Conservation (phyloP, 2,888 invertebrate genomes). For the Tillus elongatus region DNA sequence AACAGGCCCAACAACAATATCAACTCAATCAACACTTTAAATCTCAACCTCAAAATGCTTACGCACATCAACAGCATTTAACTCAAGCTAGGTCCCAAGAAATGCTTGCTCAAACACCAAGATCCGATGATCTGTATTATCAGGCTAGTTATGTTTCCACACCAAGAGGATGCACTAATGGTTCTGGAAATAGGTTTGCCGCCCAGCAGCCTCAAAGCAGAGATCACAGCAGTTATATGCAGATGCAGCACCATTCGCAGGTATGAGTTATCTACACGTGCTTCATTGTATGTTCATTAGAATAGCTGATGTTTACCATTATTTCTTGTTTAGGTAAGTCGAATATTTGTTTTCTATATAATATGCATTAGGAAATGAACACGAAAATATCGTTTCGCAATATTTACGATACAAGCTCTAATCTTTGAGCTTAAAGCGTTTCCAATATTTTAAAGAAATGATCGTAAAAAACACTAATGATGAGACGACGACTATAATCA, state of each 20-base stretch:
- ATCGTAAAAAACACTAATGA: no score
- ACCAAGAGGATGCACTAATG: not conserved
- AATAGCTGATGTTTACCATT: no score
- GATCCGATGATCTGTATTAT: conserved; percentile 15
- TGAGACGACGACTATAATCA: no score
- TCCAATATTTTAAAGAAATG: no score
- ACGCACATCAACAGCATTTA: conserved; percentile 30
- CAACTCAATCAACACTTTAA: conserved; percentile 33
- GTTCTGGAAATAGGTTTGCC: not conserved
- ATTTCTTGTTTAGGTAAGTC: no score
- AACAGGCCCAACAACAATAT: conserved; percentile 32
- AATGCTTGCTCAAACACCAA: conserved; percentile 11
- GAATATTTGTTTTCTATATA: no score
- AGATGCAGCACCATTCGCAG: conserved; percentile 19
- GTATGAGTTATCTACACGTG: conserved; percentile 11
- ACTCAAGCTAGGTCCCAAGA: conserved; percentile 47
- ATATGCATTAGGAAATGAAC: no score
- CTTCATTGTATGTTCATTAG: no score
- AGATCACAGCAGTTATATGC: not conserved
- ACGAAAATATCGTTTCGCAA: no score
- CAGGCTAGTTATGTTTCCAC: not conserved
- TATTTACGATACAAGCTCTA: no score
- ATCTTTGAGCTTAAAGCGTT: no score
- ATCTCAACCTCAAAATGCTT: conserved; percentile 34
- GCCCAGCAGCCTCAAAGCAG: not conserved